phyloP scores from a whole-genome alignment of 53 echinoderm and acorn worm genomes.

The Mesocentrotus franciscanus region DNA sequence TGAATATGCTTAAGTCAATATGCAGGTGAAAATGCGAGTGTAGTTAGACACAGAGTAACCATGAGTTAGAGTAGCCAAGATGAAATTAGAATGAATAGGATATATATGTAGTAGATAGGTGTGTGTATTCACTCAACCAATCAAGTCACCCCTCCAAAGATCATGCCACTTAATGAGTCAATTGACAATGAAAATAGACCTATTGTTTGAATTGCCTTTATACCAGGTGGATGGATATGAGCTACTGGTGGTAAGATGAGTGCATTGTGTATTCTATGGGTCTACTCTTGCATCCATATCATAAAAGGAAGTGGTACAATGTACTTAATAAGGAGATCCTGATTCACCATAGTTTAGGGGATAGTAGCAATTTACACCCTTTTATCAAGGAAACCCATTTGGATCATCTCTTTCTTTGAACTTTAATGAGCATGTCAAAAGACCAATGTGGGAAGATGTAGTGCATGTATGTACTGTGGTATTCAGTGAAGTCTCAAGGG shows the following conservation, averaged over 20 bases:
- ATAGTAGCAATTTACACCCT: constrained; percentile 51
- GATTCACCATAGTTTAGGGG: background rate
- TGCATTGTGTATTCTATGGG: background rate
- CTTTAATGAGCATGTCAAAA: background rate
- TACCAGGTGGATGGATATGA: background rate
- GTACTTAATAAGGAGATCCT: constrained; percentile 7
- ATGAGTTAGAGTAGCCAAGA: background rate
- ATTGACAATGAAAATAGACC: background rate
- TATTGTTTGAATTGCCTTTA: background rate
- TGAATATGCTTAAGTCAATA: background rate
- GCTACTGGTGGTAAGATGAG: constrained; percentile 8
- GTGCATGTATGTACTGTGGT: background rate
- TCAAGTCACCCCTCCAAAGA: background rate
- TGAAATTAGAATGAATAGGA: background rate
- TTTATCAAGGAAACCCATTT: constrained; percentile 32
- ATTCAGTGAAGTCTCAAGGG: background rate
- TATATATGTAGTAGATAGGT: background rate
- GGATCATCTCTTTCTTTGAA: constrained; percentile 5
- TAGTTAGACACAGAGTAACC: background rate
- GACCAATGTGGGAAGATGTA: background rate
- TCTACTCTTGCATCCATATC: background rate
- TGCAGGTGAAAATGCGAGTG: background rate
- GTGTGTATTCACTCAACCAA: constrained; percentile 18
- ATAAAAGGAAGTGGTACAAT: constrained; percentile 23
- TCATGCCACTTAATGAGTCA: constrained; percentile 7